Evolutionary conservation across 92 coral and sea anemone genomes (phyloP), one percentile per base, ranked within the genome.

Genomic region (Phenganax marumi): DNA sequence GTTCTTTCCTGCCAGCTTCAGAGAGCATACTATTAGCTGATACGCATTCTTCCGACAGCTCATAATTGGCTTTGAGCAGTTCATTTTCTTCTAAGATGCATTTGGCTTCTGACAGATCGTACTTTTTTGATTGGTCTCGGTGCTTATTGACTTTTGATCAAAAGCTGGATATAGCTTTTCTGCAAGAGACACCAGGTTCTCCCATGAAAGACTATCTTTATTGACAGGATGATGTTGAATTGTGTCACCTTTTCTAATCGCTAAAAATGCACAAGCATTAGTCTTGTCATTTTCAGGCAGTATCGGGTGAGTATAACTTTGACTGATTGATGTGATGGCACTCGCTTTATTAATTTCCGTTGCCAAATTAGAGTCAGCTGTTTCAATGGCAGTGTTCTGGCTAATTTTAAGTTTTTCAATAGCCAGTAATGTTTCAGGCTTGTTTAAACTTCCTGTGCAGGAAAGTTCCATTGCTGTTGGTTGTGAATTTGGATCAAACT

Each of bases 101-200:
- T 70, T 81, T 81, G 66, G 76, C 85, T 70, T 73, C 68, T 68
- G 76, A 70, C 50, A 68, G 51, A 49, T 69, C 78, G 60, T 81
- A 81, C 64, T 17, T 68, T 81, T 81, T 81, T n/a, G 75, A 6
- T 49, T 24, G 19, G 25, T 81, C 85, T 81, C 78, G 50, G 11
- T 46, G 76, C 50, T 58, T 50, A 65, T 81, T 81, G 11, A 81
- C 69, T 68, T 68, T 73, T 68, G 68, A 68, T 7, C 77, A 77
- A 53, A 81, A 22, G 24, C 18, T 68, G 56, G 61, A 53, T 54
- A 81, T 68, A 21, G 64, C 39, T 39, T 57, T 53, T 81, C 85
- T 25, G 73, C 52, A 8, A 54, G 19, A 17, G 21, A 50, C 19
- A 54, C 77, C 68, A 81, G 26, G 25, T 52, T 18, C 69, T 0